Evolutionary conservation across 2,797 vertebrate species (phyloP).

Genomic region (Telmatherina bonti): DNA sequence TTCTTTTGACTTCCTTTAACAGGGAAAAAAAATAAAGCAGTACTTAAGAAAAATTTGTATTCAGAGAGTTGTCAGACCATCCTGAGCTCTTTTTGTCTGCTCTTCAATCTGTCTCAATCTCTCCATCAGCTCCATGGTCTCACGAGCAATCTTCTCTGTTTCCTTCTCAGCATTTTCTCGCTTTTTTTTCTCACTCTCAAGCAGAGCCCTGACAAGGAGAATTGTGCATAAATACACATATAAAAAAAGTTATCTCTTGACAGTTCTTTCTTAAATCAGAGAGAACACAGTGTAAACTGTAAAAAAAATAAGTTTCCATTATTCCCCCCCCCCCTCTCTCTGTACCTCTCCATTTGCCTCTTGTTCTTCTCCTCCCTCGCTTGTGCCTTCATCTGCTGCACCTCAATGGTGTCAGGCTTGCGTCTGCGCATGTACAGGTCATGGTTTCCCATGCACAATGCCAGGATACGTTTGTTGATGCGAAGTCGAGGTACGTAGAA

Average conservation of each 20-base stretch:
- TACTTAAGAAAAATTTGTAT: conserved; percentile 59
- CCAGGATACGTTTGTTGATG: conserved; percentile 97
- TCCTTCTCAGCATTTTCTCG: conserved; percentile 96
- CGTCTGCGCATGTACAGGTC: conserved; percentile 98
- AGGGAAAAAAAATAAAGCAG: conserved; percentile 28
- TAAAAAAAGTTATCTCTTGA: conserved; percentile 57
- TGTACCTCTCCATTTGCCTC: too few species aligned
- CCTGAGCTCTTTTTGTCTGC: conserved; percentile 96
- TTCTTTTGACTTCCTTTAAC: conserved; percentile 40
- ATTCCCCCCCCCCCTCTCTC: conserved; percentile 79
- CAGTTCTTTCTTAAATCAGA: conserved; percentile 67
- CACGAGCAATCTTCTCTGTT: conserved; percentile 96
- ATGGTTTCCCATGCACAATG: conserved; percentile 97
- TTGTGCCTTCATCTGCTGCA: conserved; percentile 99
- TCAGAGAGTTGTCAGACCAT: conserved; percentile 85
- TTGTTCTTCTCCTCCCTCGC: conserved; percentile 96
- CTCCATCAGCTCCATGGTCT: conserved; percentile 97
- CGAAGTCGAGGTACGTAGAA: conserved; percentile 96
- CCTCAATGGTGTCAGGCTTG: conserved; percentile 97
- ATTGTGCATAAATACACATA: conserved; percentile 77
- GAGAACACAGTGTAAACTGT: conserved; percentile 74
- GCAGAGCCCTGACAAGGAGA: conserved; percentile 88
- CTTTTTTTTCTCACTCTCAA: conserved; percentile 98
- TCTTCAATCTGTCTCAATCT: conserved; percentile 94
- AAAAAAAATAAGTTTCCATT: conserved; percentile 24